phyloP scores from a whole-genome alignment of 1,140 invertebrate genomes.

The Liolophura sinensis region DNA sequence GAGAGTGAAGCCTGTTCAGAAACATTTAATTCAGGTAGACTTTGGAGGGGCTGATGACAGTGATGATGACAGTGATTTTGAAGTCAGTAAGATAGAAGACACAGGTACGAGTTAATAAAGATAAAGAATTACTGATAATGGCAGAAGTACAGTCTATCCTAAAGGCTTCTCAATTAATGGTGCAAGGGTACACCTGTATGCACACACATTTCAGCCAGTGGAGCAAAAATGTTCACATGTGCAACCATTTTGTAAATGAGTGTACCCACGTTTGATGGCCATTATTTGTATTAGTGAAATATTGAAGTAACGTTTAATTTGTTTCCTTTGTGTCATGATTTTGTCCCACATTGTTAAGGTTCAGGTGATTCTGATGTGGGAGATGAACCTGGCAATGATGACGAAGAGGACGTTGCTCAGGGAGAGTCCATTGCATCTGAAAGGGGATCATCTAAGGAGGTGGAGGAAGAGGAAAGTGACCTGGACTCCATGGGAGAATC shows the following conservation, averaged over 20 bases:
- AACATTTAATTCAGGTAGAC: conserved; percentile 73
- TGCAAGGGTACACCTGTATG: no score
- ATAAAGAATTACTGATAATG: no score
- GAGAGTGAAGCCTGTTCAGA: conserved; percentile 72
- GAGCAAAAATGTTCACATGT: no score
- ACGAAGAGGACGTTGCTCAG: conserved; percentile 49
- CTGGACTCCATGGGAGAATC: neutral
- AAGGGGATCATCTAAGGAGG: conserved; percentile 42
- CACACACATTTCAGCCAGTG: no score
- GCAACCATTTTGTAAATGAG: no score
- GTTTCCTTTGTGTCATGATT: neutral
- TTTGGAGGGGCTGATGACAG: conserved; percentile 85
- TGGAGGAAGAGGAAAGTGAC: conserved; percentile 4
- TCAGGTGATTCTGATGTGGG: conserved; percentile 62
- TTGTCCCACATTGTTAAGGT: conserved; percentile 59
- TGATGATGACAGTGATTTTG: conserved; percentile 93
- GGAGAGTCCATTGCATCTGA: conserved; percentile 44
- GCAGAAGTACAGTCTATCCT: no score
- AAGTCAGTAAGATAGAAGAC: conserved; percentile 72
- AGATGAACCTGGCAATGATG: conserved; percentile 59
- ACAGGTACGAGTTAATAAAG: neutral
- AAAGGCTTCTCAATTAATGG: no score
- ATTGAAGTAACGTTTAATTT: no score
- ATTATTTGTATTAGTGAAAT: no score
- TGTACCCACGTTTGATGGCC: no score